Percentiles rank a stretch among this genome's conserved stretches.
phyloP scores from a whole-genome alignment of 2,113 vertebrate species.

The Chrysemys picta region DNA sequence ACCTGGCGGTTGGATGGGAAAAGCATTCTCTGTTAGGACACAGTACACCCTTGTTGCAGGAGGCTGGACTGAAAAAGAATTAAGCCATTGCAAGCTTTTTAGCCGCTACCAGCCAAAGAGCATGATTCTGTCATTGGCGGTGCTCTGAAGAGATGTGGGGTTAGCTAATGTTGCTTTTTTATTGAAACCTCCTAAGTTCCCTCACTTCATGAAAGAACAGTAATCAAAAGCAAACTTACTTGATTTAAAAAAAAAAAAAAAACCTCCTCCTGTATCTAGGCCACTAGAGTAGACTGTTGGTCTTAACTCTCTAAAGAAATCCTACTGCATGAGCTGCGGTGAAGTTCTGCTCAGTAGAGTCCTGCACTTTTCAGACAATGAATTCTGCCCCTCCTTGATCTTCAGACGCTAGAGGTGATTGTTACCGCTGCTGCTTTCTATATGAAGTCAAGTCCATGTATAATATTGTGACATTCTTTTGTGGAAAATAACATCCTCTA shows the following conservation, averaged over 20 bases:
- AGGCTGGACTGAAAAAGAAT: slow-evolving; percentile 46
- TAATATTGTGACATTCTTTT: slow-evolving; percentile 14
- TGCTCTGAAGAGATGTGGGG: neutral
- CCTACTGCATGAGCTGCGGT: neutral
- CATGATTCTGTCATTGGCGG: slow-evolving; percentile 50
- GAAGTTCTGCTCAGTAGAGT: neutral
- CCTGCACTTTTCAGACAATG: neutral
- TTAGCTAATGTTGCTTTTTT: slow-evolving; percentile 70
- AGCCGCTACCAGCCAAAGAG: slow-evolving; percentile 23
- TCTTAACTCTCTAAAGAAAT: neutral
- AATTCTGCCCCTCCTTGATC: neutral
- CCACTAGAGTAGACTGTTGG: neutral
- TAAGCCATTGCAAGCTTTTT: neutral
- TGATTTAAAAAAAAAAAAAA: slow-evolving; percentile 27
- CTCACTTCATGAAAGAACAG: slow-evolving; percentile 64
- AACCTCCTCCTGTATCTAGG: neutral
- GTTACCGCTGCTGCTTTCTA: neutral
- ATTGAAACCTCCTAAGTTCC: slow-evolving; percentile 49
- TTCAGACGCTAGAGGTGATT: neutral
- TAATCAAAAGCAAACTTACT: slow-evolving; percentile 53
- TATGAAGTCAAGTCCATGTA: neutral
- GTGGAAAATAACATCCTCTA: neutral
- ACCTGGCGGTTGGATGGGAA: neutral
- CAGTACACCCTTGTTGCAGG: neutral
- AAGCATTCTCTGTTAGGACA: slow-evolving; percentile 18